phyloP scores from a whole-genome alignment of 2,888 invertebrate genomes.

The Parascotia fuliginaria region DNA sequence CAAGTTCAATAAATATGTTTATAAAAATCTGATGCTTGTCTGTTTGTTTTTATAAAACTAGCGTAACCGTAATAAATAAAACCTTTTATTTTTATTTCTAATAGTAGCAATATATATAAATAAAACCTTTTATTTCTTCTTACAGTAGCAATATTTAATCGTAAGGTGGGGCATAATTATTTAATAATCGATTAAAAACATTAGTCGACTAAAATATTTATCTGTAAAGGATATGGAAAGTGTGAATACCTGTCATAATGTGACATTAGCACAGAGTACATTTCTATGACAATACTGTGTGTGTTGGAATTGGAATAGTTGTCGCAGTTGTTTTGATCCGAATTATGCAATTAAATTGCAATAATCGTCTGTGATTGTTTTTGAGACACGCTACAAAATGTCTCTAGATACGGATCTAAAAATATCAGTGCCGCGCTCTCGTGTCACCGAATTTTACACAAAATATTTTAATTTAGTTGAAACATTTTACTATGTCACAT shows the following conservation, averaged over 20 bases:
- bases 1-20: neutral
- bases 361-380: constrained; percentile 56
- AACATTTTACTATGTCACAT: constrained; percentile 82
- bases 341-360: constrained; percentile 73
- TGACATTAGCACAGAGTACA: neutral
- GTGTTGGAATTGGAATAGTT: constrained; percentile 39
- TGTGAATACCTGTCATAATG: neutral
- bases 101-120: too few relatives aligned
- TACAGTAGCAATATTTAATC: too few relatives aligned
- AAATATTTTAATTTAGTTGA: constrained; percentile 81
- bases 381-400: constrained; percentile 61
- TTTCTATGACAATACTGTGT: neutral
- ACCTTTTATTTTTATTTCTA: too few relatives aligned
- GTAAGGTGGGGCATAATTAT: too few relatives aligned
- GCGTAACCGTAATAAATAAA: too few relatives aligned
- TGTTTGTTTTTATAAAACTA: too few relatives aligned
- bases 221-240: too few relatives aligned
- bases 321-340: constrained; percentile 63
- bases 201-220: too few relatives aligned
- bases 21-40: neutral
- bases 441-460: constrained; percentile 73
- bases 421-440: constrained; percentile 76
- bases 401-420: constrained; percentile 74
- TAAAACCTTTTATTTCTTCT: too few relatives aligned
- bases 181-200: too few relatives aligned